Evolutionary conservation across 2,888 invertebrate species (phyloP), one percentile per base, ranked within the genome.

Genomic region (Sinelater perroti): DNA sequence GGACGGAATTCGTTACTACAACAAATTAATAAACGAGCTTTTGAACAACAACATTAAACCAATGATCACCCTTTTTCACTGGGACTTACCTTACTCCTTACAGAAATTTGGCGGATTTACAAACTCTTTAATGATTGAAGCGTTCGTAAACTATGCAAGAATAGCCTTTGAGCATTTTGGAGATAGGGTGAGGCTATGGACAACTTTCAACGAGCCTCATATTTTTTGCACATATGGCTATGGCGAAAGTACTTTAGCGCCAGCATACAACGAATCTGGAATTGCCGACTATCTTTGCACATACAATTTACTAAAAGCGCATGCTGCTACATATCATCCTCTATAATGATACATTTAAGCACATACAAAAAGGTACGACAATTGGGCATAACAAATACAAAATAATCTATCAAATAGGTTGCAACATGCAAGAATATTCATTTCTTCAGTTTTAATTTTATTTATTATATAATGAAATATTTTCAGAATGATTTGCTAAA

Each of bases 1-100:
- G 28, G 80, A 82, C 1, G 93, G 90, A 13, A 80, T 93, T 8
- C 78, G 84, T 52, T 90, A 91, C 75, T 93, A 93, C 74, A 86
- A 84, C 67, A 83, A 87, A 64, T 75, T 93, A 33, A 87, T 92
- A 45, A 80, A 89, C 66, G 88, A 85, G 66, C 80, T 93, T 1
- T 61, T 87, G 7, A 79, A 75, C 1, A 79, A 81, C 47, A 80
- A 80, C 8, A 85, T 89, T 52, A 67, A 73, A 40, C 85, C 85
- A 4, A 67, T 78, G 61, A 73, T 80, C 1, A 70, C 72, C 1
- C 71, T 79, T 1, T 75, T 70, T 61, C 75, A 78, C 56, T 73
- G 73, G 71, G 72, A 73, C 50, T 40, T 68, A n/a, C 74, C 74
- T 1, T 67, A 68, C 58, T 10, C 38, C 4, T 21, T 72, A 7